Evolutionary conservation across 2,888 invertebrate species (phyloP).

Genomic region (Melieria omissa): DNA sequence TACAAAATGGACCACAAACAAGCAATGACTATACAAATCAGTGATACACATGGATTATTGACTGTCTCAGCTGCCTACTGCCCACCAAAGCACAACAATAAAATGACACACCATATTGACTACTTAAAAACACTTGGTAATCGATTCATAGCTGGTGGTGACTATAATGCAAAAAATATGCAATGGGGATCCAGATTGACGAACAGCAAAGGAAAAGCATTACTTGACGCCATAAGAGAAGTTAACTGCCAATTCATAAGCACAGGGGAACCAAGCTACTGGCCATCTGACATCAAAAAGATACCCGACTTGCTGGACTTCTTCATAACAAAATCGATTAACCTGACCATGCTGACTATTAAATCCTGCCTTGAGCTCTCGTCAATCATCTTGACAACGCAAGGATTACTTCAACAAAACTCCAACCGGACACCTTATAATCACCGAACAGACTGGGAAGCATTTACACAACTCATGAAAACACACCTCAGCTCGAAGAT

Average conservation of each 20-base stretch:
- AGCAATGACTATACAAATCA: conserved; percentile 23
- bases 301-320: conserved; percentile 32
- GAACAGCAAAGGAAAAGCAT: conserved; percentile 12
- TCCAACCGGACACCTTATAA: background rate
- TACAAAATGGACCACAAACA: conserved; percentile 18
- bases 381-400: too few species aligned
- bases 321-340: too few species aligned
- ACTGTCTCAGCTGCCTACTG: conserved; percentile 21
- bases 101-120: background rate
- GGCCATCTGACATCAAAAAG: conserved; percentile 20
- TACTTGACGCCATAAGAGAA: conserved; percentile 3
- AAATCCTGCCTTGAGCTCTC: too few species aligned
- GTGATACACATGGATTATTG: conserved; percentile 8
- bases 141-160: conserved; percentile 21
- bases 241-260: background rate
- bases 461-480: background rate
- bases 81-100: conserved; percentile 31
- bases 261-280: conserved; percentile 28
- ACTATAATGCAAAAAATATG: conserved; percentile 27
- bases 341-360: too few species aligned
- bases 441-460: background rate
- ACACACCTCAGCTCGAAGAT: background rate
- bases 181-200: conserved; percentile 32
- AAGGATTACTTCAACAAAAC: background rate
- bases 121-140: conserved; percentile 11